A percentile compares a stretch with the other conserved stretches of the same genome.
Evolutionary conservation across 2,797 vertebrate species (phyloP).

Genomic region (Ictinia mississippiensis): DNA sequence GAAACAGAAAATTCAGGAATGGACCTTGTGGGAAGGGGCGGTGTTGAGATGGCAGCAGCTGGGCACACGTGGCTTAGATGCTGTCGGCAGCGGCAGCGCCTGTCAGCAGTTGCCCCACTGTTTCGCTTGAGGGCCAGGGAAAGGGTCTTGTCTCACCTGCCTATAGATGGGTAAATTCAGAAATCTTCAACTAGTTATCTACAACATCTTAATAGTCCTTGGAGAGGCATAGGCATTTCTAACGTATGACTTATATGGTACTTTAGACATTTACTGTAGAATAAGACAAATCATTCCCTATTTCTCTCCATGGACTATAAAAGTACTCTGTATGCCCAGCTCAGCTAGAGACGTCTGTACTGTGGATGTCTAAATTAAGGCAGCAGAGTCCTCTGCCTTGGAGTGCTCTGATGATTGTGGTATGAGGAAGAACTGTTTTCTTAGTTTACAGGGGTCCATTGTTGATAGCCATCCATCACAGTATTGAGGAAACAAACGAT

Average conservation of each 20-base stretch:
- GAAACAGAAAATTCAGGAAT: neutral
- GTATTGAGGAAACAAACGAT: neutral
- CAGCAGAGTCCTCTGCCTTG: neutral
- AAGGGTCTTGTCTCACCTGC: neutral
- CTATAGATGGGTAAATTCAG: neutral
- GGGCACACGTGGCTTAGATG: rapidly evolving
- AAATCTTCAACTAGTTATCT: neutral
- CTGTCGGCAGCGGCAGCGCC: rapidly evolving
- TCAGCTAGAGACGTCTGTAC: neutral
- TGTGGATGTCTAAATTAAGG: conserved; percentile 19
- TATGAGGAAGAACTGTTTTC: neutral
- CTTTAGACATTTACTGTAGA: neutral
- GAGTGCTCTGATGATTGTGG: neutral
- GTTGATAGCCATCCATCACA: neutral
- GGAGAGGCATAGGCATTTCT: neutral
- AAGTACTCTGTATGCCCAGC: neutral
- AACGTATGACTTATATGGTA: neutral
- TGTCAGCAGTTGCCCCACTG: rapidly evolving
- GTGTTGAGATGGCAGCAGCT: neutral
- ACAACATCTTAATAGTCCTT: neutral
- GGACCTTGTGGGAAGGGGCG: neutral
- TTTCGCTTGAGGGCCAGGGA: neutral
- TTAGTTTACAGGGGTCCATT: neutral
- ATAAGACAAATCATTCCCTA: conserved; percentile 36
- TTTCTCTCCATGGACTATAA: conserved; percentile 28